Base-by-base conservation (phyloP, 2,113 vertebrate species). In the Zapornia atra region DNA sequence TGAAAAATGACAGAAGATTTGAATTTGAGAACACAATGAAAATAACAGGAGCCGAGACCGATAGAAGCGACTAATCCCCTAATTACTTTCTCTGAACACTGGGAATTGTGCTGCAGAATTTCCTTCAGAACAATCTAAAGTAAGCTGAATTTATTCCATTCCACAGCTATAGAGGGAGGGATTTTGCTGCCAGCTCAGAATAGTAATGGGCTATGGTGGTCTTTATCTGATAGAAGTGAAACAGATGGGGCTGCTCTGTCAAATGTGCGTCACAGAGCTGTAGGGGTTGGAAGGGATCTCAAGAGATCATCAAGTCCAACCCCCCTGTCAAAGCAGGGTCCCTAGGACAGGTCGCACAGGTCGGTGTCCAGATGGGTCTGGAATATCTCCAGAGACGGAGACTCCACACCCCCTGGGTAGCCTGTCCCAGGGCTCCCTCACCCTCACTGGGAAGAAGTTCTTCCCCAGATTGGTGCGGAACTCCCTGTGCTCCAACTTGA, bases 81-180 rank as follows among this genome's bases (percentile, higher is more conserved):
- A 91, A 96, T 97, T 95, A 86, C 92, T 94, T 96, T 95, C 89
- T 95, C 65, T 89, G 94, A 96, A 95, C 89, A 57, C 57, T 94
- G 91, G 91, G 94, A 92, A 92, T 95, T 96, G 95, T 71, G 83
- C 93, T 95, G 95, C 86, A 31, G 83, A 96, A 84, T 95, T 91
- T 96, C 77, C 91, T 60, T 63, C 68, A 26, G 64, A 88, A 75
- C 83, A 75, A 95, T 86, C 80, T 89, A 54, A 61, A 82, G 77
- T 38, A 84, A 89, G 84, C 86, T 82, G 78, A 86, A 95, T 95
- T 89, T 94, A 96, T 95, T 96, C 83, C 60, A 34, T 97, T 88
- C 60, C 72, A 64, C 59, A 96, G 91, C 83, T 86, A 12, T 15
- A 66, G 92, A 86, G 86, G 81, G 91, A 94, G 73, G 93, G 91